Evolutionary conservation across 23 tunicate species (phyloP), one percentile per base, ranked within the genome.

Genomic region (Corella eumyota): DNA sequence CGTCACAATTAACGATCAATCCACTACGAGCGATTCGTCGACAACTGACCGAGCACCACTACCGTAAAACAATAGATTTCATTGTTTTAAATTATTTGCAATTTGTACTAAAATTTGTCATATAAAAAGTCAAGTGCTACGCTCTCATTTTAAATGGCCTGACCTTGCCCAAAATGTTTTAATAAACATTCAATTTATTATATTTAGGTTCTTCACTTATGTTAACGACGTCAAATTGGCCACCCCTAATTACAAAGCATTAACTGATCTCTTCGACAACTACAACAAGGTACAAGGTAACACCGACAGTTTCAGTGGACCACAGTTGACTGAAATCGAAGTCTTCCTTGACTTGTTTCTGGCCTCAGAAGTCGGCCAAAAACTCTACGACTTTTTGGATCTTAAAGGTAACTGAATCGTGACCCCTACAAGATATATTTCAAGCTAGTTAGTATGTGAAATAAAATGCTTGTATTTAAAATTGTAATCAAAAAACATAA

Each of bases 361-460:
- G 59, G 27, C 44, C 25, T 72, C 90, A 5, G 51, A 6, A 9
- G 56, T 88, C 19, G 96, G 96, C 31, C 48, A 30, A 52, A 25
- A 46, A 40, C 72, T 88, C 19, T 79, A 59, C 52, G 62, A 67
- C 15, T 88, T 78, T 35, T 53, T 88, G 24, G 30, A 20, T 36
- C 34, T 50, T 32, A 88, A 88, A 53, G 76, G 96, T 88, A 55
- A 26, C n/a, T n/a, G n/a, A n/a, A n/a, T n/a, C n/a, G n/a, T n/a
- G n/a, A n/a, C n/a, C n/a, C n/a, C n/a, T n/a, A n/a, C n/a, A n/a
- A n/a, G n/a, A n/a, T n/a, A n/a, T n/a, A n/a, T n/a, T n/a, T n/a
- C n/a, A n/a, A n/a, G n/a, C n/a, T n/a, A n/a, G n/a, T n/a, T n/a
- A n/a, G n/a, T n/a, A n/a, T n/a, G n/a, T n/a, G n/a, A n/a, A n/a